Evolutionary conservation across 2,797 vertebrate genomes (phyloP).

Genomic region (Coccyzus lansbergi): DNA sequence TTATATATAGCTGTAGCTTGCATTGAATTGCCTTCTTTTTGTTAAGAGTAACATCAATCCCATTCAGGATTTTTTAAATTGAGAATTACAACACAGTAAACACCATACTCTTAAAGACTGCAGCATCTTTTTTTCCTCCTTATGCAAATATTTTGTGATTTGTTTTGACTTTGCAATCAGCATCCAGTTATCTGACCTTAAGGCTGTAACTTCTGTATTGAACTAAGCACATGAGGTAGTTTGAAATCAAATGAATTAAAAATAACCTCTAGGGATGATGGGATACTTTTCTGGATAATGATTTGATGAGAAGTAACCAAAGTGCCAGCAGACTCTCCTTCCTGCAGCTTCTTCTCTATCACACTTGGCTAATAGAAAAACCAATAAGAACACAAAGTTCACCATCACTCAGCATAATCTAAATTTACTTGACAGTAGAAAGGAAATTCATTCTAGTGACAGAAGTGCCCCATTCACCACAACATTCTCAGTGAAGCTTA

Average conservation of each 20-base stretch:
- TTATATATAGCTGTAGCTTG: neutral
- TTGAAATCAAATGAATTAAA: conserved; percentile 67
- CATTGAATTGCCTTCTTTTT: neutral
- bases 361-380: conserved; percentile 76
- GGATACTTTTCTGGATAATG: conserved; percentile 81
- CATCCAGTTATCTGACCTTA: neutral
- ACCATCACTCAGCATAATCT: conserved; percentile 52
- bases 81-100: neutral
- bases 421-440: conserved; percentile 37
- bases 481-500: neutral
- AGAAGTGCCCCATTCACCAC: neutral
- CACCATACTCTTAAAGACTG: neutral
- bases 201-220: neutral
- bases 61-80: neutral
- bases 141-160: neutral
- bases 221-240: neutral
- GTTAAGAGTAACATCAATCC: neutral
- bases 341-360: conserved; percentile 75
- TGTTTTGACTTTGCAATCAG: neutral
- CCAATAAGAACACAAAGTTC: conserved; percentile 72
- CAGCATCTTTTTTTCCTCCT: neutral
- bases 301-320: conserved; percentile 79
- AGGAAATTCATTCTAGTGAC: conserved; percentile 35
- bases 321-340: conserved; percentile 74
- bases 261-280: conserved; percentile 79